phyloP scores from a whole-genome alignment of 2,797 vertebrate genomes.

The Chelon auratus region DNA sequence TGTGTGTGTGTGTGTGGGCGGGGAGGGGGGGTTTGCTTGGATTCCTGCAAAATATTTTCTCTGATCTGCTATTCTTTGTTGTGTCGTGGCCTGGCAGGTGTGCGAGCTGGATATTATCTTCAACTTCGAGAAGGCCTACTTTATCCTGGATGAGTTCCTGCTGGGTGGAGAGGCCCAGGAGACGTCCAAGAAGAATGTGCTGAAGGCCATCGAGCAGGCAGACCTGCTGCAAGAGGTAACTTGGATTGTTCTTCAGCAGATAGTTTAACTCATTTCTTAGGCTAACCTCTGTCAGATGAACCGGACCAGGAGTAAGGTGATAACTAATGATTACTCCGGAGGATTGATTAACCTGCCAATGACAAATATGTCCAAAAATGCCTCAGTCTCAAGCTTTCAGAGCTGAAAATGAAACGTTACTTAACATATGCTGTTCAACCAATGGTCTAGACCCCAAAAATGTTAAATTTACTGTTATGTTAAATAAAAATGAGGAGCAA shows the following conservation, averaged over 20 bases:
- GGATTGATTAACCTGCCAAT: not conserved
- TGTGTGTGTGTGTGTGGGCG: too few relatives aligned
- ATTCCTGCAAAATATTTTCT: not conserved
- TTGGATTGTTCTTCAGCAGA: not conserved
- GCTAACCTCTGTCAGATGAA: not conserved
- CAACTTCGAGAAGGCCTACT: conserved; percentile 99
- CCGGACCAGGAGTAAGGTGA: too few relatives aligned
- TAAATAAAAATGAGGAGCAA: not conserved
- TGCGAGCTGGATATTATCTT: conserved; percentile 99
- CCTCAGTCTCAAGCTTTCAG: not conserved
- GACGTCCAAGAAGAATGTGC: conserved; percentile 99
- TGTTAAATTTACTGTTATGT: not conserved
- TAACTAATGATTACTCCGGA: not conserved
- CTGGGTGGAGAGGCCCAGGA: conserved; percentile 98
- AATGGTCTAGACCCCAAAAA: not conserved
- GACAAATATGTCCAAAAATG: not conserved
- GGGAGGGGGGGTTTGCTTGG: too few relatives aligned
- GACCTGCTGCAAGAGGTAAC: conserved; percentile 98
- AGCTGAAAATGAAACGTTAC: not conserved
- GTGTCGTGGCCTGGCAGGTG: conserved; percentile 83
- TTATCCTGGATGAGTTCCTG: conserved; percentile 99
- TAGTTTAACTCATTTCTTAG: not conserved
- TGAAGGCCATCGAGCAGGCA: conserved; percentile 98
- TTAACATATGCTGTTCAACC: not conserved
- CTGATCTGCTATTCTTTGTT: conserved; percentile 27